phyloP scores from a whole-genome alignment of 2,113 vertebrate species.

The Orthonyx spaldingii region DNA sequence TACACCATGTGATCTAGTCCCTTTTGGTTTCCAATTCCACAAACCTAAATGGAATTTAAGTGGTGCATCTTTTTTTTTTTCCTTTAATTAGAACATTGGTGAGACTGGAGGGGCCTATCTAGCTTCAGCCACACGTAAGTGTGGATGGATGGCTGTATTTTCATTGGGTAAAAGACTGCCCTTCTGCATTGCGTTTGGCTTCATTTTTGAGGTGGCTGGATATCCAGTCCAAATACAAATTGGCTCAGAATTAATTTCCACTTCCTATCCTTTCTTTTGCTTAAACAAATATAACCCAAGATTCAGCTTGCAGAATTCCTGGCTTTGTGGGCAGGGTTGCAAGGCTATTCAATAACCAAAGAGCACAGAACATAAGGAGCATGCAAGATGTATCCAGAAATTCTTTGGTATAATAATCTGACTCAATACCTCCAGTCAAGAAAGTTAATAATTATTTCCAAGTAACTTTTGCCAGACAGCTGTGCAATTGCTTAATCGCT shows the following conservation, averaged over 20 bases:
- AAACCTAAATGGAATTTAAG: conserved; percentile 29
- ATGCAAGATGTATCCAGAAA: not conserved
- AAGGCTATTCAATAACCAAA: not conserved
- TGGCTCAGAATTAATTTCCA: conserved; percentile 29
- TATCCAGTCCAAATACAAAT: conserved; percentile 30
- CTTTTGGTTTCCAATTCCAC: conserved; percentile 15
- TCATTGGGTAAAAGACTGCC: not conserved
- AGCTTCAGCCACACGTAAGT: not conserved
- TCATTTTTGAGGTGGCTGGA: not conserved
- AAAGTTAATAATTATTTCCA: conserved; percentile 38
- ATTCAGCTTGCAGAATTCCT: not conserved
- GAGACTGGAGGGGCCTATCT: conserved; percentile 26
- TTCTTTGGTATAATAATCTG: conserved; percentile 7
- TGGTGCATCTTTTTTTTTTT: not conserved
- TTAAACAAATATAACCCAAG: conserved; percentile 10
- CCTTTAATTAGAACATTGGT: conserved; percentile 11
- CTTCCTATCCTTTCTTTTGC: conserved; percentile 17
- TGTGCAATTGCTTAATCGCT: not conserved
- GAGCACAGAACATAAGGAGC: not conserved
- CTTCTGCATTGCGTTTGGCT: conserved; percentile 41
- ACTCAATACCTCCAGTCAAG: not conserved
- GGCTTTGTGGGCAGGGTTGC: not conserved
- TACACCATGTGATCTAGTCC: conserved; percentile 26
- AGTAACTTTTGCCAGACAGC: not conserved
- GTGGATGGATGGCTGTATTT: conserved; percentile 13